Evolutionary conservation across 2,797 vertebrate species (phyloP).

Genomic region (Arremon brunneinucha): DNA sequence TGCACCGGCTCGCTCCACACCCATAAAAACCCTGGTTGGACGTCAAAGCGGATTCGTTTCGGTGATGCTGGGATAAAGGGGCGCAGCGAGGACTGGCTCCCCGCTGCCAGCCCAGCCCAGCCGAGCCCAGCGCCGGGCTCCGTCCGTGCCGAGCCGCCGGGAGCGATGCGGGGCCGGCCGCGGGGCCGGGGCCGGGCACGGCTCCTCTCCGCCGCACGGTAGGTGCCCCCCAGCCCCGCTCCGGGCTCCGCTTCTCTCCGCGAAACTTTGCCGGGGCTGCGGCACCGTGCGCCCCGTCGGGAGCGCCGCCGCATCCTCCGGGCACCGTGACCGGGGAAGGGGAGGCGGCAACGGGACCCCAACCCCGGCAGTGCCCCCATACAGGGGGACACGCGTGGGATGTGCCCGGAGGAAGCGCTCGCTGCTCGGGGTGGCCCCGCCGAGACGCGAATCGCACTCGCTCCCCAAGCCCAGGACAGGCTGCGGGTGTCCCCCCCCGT

Average conservation of each 20-base stretch:
- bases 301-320: not conserved
- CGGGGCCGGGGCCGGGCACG: not conserved
- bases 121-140: constrained; percentile 71
- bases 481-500: not conserved
- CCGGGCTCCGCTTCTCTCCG: not conserved
- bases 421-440: not conserved
- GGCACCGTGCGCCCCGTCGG: not conserved
- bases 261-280: not conserved
- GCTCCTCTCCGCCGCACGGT: constrained; percentile 11
- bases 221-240: not conserved
- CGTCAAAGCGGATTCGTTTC: constrained; percentile 77
- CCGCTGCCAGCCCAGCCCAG: constrained; percentile 76
- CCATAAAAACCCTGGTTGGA: constrained; percentile 77
- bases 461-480: not conserved
- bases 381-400: not conserved
- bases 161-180: not conserved
- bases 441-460: not conserved
- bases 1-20: constrained; percentile 76
- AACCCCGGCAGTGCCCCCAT: not conserved
- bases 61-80: constrained; percentile 78
- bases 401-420: not conserved
- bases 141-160: constrained; percentile 44
- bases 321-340: not conserved
- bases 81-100: constrained; percentile 79
- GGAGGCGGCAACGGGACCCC: not conserved